Conservation (phyloP, 2,888 invertebrate genomes). For the Carcina quercana region DNA sequence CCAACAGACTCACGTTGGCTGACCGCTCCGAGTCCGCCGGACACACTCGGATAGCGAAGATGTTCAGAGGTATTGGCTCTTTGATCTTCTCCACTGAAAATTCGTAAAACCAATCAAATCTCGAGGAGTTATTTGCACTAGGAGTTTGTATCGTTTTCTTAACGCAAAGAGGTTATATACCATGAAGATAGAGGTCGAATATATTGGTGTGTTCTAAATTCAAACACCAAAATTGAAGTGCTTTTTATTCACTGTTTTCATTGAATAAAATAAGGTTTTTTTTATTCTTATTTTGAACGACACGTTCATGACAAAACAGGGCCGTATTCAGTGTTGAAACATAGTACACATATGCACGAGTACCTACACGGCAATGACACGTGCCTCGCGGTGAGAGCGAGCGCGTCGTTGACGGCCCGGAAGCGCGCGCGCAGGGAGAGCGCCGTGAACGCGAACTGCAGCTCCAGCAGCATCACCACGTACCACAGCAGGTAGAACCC, state of each 20-base stretch:
- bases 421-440: conserved; percentile 73
- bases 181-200: no score
- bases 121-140: no score
- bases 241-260: not conserved
- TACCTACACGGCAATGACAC: conserved; percentile 41
- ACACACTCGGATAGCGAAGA: conserved; percentile 54
- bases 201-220: no score
- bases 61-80: conserved; percentile 39
- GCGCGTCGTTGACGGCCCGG: conserved; percentile 64
- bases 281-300: not conserved
- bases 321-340: not conserved
- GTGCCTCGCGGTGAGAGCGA: conserved; percentile 56
- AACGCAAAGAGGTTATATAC: no score
- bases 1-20: conserved; percentile 44
- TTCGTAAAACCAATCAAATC: no score
- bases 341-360: not conserved
- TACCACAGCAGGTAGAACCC: conserved; percentile 76
- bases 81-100: conserved; percentile 48
- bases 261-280: not conserved
- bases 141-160: no score
- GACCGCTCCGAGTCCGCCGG: conserved; percentile 31
- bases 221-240: no score
- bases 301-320: not conserved
- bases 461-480: conserved; percentile 72
- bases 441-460: conserved; percentile 75